phyloP scores from a whole-genome alignment of 1,140 invertebrate species.

The Zaprionus vittiger region DNA sequence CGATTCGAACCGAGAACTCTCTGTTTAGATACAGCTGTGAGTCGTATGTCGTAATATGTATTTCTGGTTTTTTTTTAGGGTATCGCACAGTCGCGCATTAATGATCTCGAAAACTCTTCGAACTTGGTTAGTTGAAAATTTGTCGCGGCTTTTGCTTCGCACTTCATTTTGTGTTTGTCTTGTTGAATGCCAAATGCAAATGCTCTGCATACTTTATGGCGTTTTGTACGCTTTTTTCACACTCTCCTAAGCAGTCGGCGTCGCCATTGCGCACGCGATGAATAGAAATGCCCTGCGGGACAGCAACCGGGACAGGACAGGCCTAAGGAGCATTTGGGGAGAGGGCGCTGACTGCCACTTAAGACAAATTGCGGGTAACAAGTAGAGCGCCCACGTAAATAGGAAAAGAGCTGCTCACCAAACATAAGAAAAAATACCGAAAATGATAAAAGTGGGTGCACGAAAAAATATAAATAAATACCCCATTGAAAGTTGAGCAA shows the following conservation, averaged over 20 bases:
- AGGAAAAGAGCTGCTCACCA: conserved; percentile 43
- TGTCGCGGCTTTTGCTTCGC: conserved; percentile 77
- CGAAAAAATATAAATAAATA: conserved; percentile 61
- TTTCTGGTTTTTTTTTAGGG: neutral
- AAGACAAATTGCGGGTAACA: conserved; percentile 82
- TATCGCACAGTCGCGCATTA: neutral
- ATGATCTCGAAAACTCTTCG: neutral
- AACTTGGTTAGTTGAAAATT: conserved; percentile 60
- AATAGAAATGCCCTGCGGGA: conserved; percentile 38
- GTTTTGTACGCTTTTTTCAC: conserved; percentile 74
- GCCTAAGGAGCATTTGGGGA: conserved; percentile 6
- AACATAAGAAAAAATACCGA: conserved; percentile 17
- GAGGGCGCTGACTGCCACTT: conserved; percentile 68
- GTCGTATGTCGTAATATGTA: no score
- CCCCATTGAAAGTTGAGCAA: conserved; percentile 41
- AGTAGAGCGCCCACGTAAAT: conserved; percentile 59
- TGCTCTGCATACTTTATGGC: conserved; percentile 83
- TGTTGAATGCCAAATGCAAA: conserved; percentile 84
- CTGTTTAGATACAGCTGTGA: no score
- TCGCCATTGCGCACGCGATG: conserved; percentile 28
- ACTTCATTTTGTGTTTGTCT: conserved; percentile 83
- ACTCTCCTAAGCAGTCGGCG: conserved; percentile 47
- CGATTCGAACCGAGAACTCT: no score
- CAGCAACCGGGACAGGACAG: neutral
- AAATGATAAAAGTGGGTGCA: conserved; percentile 33